These are phyloP conservation scores for Cyanoramphus novaezelandiae DNA, from an alignment of 2,113 vertebrate species.

Conservation along the genomic window DNA sequence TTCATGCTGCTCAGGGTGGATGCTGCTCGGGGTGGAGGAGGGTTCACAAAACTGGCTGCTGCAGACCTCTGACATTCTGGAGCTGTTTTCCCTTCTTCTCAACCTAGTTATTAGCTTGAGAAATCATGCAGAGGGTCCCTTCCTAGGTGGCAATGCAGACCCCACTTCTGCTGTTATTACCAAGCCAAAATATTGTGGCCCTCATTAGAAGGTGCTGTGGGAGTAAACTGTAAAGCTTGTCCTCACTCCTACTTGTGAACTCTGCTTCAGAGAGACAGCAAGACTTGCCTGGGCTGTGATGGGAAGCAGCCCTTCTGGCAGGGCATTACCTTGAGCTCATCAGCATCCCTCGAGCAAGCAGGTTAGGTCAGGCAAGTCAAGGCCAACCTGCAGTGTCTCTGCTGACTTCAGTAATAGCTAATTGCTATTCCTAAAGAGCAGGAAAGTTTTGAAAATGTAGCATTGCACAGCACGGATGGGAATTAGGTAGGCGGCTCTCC, in stretches of 20 bases:
- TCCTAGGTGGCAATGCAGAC: neutral
- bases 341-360: neutral
- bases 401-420: neutral
- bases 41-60: neutral
- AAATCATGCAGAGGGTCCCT: neutral
- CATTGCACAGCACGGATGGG: neutral
- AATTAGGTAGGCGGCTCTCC: neutral
- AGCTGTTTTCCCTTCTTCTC: neutral
- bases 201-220: neutral
- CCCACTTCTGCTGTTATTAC: neutral
- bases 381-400: neutral
- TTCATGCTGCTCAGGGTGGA: neutral
- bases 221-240: neutral
- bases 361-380: neutral
- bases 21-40: neutral
- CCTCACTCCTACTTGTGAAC: neutral
- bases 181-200: neutral
- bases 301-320: neutral
- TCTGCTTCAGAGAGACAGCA: neutral
- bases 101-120: neutral
- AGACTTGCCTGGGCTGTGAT: rapidly evolving
- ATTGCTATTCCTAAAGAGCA: neutral
- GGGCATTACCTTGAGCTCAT: neutral
- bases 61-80: neutral
- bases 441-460: neutral